Percentiles rank a stretch among this genome's conserved stretches.
Conservation (phyloP, 2,888 invertebrate species). For the Drosophila kuntzei region DNA sequence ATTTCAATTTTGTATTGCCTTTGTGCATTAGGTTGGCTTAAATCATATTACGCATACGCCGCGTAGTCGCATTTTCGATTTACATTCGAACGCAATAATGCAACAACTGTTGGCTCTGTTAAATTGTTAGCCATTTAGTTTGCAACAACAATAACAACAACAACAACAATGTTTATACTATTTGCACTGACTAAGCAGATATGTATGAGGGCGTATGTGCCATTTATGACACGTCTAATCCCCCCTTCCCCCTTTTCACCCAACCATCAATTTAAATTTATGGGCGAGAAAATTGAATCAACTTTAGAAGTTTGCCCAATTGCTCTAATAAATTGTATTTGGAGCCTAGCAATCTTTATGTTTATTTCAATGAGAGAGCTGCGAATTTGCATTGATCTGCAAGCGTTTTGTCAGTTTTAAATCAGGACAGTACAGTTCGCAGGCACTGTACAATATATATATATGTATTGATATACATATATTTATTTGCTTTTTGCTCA, state of each 20-base stretch:
- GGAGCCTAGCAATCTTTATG: conserved; percentile 22
- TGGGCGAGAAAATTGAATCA: conserved; percentile 17
- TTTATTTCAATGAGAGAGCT: conserved; percentile 21
- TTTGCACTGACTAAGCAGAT: conserved; percentile 23
- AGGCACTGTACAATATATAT: conserved; percentile 16
- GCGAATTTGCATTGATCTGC: conserved; percentile 16
- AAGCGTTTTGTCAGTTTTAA: conserved; percentile 26
- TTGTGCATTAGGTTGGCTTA: conserved; percentile 76
- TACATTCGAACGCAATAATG: conserved; percentile 47
- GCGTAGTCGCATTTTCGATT: conserved; percentile 48
- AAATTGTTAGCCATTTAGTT: conserved; percentile 69
- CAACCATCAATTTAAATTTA: conserved; percentile 29
- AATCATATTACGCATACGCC: conserved; percentile 77
- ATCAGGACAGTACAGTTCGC: conserved; percentile 3
- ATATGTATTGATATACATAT: conserved; percentile 7
- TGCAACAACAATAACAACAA: conserved; percentile 38
- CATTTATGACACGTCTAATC: conserved; percentile 55
- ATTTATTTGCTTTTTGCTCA: conserved; percentile 46
- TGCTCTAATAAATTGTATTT: conserved; percentile 23
- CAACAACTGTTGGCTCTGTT: conserved; percentile 41
- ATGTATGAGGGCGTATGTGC: conserved; percentile 10
- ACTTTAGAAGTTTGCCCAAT: conserved; percentile 21
- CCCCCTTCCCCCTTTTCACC: not conserved
- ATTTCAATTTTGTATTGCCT: conserved; percentile 75
- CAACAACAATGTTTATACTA: conserved; percentile 2